A percentile compares a stretch with the other conserved stretches of the same genome.
These are phyloP conservation scores for Picathartes gymnocephalus DNA, from an alignment of 2,113 vertebrate species.

Conservation along the genomic window DNA sequence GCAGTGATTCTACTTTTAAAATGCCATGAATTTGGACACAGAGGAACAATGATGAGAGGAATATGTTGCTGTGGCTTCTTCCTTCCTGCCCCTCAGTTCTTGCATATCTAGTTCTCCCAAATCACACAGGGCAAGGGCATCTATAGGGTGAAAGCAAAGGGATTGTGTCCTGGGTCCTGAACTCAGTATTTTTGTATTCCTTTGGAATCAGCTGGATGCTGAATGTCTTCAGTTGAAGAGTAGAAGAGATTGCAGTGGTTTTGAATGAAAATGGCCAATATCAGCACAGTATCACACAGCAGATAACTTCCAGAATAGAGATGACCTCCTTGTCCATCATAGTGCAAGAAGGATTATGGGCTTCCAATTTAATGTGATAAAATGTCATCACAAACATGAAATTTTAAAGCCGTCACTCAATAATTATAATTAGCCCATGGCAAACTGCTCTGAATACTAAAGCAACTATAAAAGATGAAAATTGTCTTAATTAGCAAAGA, in stretches of 20 bases:
- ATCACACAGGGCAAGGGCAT: not conserved
- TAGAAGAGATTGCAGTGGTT: not conserved
- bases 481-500: slow-evolving; percentile 47
- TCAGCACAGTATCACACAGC: not conserved
- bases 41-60: not conserved
- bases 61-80: not conserved
- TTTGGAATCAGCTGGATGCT: not conserved
- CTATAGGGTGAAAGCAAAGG: not conserved
- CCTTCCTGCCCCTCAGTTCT: not conserved
- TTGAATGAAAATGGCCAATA: not conserved
- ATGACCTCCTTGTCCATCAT: not conserved
- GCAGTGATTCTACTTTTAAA: not conserved
- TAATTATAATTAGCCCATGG: not conserved
- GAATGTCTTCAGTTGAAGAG: not conserved
- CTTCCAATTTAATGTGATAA: slow-evolving; percentile 16
- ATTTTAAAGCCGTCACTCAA: slow-evolving; percentile 27
- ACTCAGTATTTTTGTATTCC: not conserved
- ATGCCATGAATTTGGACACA: not conserved
- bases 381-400: slow-evolving; percentile 27
- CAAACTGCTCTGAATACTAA: slow-evolving; percentile 20
- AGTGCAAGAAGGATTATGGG: not conserved
- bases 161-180: not conserved
- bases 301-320: not conserved
- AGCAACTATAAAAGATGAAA: slow-evolving; percentile 21
- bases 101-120: not conserved